Conservation (phyloP, 1,140 invertebrate genomes). For the Aphelinus atriplicis region DNA sequence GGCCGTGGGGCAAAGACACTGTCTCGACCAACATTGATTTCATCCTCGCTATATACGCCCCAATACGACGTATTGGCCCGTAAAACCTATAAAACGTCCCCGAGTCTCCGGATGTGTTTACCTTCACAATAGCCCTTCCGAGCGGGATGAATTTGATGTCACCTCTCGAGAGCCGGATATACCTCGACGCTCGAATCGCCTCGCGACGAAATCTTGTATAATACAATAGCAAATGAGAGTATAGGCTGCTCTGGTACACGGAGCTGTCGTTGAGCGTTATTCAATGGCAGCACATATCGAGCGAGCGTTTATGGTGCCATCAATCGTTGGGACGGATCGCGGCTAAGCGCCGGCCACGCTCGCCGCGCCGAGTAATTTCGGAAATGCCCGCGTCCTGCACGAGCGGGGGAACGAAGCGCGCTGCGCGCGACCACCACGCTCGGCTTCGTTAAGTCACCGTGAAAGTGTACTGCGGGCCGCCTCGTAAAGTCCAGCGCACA, state of each 20-base stretch:
- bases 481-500: constrained; percentile 22
- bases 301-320: constrained; percentile 5
- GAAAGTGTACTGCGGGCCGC: constrained; percentile 51
- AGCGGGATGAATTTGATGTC: no score
- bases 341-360: not conserved
- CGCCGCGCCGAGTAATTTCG: constrained; percentile 40
- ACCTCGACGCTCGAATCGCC: no score
- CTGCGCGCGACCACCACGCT: not conserved
- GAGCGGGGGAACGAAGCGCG: not conserved
- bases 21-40: no score
- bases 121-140: no score
- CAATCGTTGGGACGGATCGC: not conserved
- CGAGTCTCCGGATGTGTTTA: no score
- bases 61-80: no score
- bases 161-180: no score
- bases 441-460: constrained; percentile 43
- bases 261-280: not conserved
- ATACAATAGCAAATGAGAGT: no score
- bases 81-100: no score
- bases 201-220: no score
- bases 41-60: no score
- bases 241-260: not conserved
- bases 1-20: no score
- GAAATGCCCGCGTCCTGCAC: not conserved
- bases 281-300: not conserved